Evolutionary conservation across 2,888 invertebrate species (phyloP).

Genomic region (Scelioninae gen. 2): DNA sequence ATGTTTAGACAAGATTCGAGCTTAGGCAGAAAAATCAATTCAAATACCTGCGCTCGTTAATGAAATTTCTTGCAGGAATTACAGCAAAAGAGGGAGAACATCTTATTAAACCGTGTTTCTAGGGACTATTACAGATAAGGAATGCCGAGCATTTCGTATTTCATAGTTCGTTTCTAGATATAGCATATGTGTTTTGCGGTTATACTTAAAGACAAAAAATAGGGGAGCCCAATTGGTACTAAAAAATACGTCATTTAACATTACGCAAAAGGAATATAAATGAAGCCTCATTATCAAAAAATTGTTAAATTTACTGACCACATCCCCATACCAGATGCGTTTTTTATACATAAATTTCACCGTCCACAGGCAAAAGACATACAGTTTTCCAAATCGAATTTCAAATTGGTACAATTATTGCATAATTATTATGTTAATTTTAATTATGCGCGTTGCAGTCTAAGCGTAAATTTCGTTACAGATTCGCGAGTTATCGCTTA

Average conservation of each 20-base stretch:
- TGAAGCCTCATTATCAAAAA: conserved; percentile 23
- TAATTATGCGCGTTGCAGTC: neutral
- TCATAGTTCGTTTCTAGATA: conserved; percentile 36
- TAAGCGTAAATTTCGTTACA: too few species aligned
- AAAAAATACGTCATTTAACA: conserved; percentile 31
- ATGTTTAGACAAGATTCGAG: conserved; percentile 35
- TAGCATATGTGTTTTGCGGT: conserved; percentile 42
- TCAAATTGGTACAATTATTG: neutral
- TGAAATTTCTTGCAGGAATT: conserved; percentile 42
- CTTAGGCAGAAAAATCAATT: conserved; percentile 37
- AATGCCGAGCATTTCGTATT: conserved; percentile 46
- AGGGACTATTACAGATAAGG: conserved; percentile 49
- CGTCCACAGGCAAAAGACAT: neutral
- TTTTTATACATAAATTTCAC: too few species aligned
- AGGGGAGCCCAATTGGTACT: conserved; percentile 33
- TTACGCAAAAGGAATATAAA: conserved; percentile 40
- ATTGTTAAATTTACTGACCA: conserved; percentile 10
- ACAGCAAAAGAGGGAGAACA: conserved; percentile 41
- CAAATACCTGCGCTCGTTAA: conserved; percentile 31
- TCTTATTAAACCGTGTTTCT: conserved; percentile 48
- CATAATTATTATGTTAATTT: conserved; percentile 4
- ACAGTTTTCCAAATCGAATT: conserved; percentile 4
- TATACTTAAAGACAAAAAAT: conserved; percentile 33
- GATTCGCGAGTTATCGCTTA: too few species aligned
- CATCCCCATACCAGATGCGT: neutral